Evolutionary conservation across 2,888 invertebrate genomes (phyloP).

Genomic region (Plutella xylostella): DNA sequence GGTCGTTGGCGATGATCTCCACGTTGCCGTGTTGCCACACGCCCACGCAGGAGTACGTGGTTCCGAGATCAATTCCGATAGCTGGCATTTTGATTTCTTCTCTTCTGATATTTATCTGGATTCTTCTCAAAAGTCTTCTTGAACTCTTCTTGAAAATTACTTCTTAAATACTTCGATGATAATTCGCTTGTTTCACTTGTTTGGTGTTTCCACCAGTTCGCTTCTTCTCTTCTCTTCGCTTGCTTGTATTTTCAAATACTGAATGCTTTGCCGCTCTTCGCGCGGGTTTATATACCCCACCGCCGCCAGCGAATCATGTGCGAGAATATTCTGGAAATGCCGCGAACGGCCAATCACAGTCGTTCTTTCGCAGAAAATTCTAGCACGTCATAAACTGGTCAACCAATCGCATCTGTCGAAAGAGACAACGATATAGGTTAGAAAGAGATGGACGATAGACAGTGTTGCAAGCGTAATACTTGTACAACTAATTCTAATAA

Average conservation of each 20-base stretch:
- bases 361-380: constrained; percentile 27
- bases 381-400: constrained; percentile 19
- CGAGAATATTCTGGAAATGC: constrained; percentile 36
- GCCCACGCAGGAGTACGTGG: constrained; percentile 88
- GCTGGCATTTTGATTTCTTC: constrained; percentile 41
- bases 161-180: constrained; percentile 1
- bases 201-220: constrained; percentile 27
- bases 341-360: constrained; percentile 30
- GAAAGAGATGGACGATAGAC: background rate
- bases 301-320: constrained; percentile 28
- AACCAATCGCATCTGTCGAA: constrained; percentile 20
- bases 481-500: no score
- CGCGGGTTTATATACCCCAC: constrained; percentile 25
- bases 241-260: constrained; percentile 37
- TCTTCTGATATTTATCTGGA: constrained; percentile 15
- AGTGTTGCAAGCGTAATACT: no score
- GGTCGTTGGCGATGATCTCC: constrained; percentile 89
- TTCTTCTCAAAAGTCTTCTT: background rate
- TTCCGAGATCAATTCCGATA: constrained; percentile 77
- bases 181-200: background rate
- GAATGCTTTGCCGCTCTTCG: constrained; percentile 40
- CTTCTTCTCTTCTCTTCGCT: constrained; percentile 26
- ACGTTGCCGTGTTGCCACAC: constrained; percentile 87
- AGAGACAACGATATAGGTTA: background rate
- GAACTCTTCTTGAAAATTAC: no score